Evolutionary conservation across 2,113 vertebrate species (phyloP), one percentile per base, ranked within the genome.

Genomic region (Colossoma macropomum): DNA sequence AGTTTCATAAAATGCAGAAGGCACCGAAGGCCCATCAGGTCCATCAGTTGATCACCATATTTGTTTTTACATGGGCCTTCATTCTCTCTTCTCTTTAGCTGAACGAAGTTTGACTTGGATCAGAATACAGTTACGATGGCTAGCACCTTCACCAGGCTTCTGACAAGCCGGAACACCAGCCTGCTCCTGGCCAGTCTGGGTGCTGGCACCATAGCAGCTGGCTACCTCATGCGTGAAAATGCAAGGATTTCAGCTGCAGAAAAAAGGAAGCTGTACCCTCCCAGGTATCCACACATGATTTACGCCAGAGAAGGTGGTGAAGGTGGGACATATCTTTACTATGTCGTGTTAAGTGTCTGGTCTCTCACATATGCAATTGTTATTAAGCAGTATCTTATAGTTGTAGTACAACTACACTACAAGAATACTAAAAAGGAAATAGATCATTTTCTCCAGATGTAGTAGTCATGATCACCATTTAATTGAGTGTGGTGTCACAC

Each of bases 201-300:
- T 13, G 93, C 92, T 0, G 94, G 97, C 17, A 94, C 93, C 3
- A 69, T 96, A 75, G 94, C 96, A 15, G 92, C 95, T 0, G 95
- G 96, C 7, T 96, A 94, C 91, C 75, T 97, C 87, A n/a, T 96
- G 87, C 95, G 91, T 21, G 93, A 93, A 63, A 93, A 91, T 84
- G 89, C 91, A 16, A 87, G 91, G 0, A 91, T 96, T 1, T 90
- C 90, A 0, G 89, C 93, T 1, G 92, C 93, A 0, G 87, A 89
- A 0, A 96, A 90, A 83, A 91, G 85, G 34, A 96, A 91, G 86
- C 93, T 98, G 12, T 98, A 96, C 54, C 97, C 97, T 0, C 92
- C 97, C 27, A 98, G 97, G 97, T 97, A 70, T 21, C 92, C 12
- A 59, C 56, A 59, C 23, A 8, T n/a, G 11, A 21, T n/a, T 10